These are phyloP conservation scores for Hepsetus odoe DNA, from an alignment of 2,113 vertebrate genomes.

Conservation along the genomic window DNA sequence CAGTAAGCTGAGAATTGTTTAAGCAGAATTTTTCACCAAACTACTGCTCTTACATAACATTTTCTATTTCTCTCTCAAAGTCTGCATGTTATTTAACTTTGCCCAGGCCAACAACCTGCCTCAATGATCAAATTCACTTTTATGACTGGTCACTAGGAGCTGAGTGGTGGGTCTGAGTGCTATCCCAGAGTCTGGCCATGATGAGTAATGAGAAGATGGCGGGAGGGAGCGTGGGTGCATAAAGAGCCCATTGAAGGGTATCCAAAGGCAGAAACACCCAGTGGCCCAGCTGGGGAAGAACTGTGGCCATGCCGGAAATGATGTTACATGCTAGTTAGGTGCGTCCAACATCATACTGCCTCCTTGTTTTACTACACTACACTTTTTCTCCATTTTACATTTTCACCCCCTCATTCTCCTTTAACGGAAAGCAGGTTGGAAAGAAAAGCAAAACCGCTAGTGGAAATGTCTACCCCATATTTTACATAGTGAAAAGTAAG, in stretches of 20 bases:
- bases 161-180: conserved; percentile 29
- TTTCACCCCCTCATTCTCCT: background rate
- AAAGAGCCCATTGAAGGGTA: conserved; percentile 75
- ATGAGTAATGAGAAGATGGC: conserved; percentile 36
- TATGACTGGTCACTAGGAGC: conserved; percentile 18
- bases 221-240: conserved; percentile 45
- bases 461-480: conserved; percentile 52
- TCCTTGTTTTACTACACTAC: conserved; percentile 67
- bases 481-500: conserved; percentile 61
- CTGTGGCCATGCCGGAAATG: conserved; percentile 77
- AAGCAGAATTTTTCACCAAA: background rate
- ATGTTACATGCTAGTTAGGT: conserved; percentile 70
- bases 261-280: conserved; percentile 69
- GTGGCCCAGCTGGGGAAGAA: conserved; percentile 64
- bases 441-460: conserved; percentile 65
- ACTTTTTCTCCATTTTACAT: conserved; percentile 14
- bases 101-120: background rate
- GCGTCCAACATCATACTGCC: conserved; percentile 67
- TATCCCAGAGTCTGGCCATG: conserved; percentile 17
- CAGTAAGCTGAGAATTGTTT: too few species aligned
- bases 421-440: conserved; percentile 54
- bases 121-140: conserved; percentile 10
- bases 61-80: background rate
- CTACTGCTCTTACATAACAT: background rate
- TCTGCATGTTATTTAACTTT: background rate